Percentiles rank a stretch among this genome's conserved stretches.
Conservation (phyloP, 2,797 vertebrate genomes). For the Paratrypauchen microcephalus region DNA sequence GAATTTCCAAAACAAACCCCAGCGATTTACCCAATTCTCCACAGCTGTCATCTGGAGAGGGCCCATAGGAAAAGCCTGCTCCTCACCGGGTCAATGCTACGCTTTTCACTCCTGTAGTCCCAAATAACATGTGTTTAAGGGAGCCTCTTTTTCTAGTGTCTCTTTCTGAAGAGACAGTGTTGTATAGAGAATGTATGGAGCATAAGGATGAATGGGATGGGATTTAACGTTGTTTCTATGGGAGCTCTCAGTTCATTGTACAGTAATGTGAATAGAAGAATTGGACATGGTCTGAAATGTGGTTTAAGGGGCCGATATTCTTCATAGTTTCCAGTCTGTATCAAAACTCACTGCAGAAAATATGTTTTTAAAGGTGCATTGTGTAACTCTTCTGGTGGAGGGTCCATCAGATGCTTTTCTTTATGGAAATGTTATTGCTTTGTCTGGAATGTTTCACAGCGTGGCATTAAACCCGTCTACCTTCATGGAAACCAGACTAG, state of each 20-base stretch:
- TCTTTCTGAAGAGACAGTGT: conserved; percentile 34
- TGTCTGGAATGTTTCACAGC: too few species aligned
- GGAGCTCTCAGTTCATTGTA: conserved; percentile 26
- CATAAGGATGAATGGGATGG: conserved; percentile 57
- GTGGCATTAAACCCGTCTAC: too few species aligned
- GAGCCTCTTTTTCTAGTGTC: conserved; percentile 5
- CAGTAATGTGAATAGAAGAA: conserved; percentile 69
- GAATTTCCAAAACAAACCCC: conserved; percentile 58
- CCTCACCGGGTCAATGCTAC: conserved; percentile 35
- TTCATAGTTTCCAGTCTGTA: neutral
- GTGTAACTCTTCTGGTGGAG: too few species aligned
- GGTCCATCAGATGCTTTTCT: too few species aligned
- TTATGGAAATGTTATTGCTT: too few species aligned
- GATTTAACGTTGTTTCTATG: conserved; percentile 41
- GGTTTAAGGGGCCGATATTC: neutral
- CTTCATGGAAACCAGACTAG: too few species aligned
- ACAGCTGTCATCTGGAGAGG: conserved; percentile 59
- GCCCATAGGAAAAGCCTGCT: conserved; percentile 8
- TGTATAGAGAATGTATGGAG: conserved; percentile 53
- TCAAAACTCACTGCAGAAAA: too few species aligned
- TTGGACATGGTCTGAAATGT: conserved; percentile 57
- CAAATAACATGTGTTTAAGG: conserved; percentile 51
- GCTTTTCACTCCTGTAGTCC: conserved; percentile 53
- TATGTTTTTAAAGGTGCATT: too few species aligned
- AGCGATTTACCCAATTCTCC: conserved; percentile 67